Conservation (phyloP, 2,888 invertebrate genomes). For the Tipula lateralis region DNA sequence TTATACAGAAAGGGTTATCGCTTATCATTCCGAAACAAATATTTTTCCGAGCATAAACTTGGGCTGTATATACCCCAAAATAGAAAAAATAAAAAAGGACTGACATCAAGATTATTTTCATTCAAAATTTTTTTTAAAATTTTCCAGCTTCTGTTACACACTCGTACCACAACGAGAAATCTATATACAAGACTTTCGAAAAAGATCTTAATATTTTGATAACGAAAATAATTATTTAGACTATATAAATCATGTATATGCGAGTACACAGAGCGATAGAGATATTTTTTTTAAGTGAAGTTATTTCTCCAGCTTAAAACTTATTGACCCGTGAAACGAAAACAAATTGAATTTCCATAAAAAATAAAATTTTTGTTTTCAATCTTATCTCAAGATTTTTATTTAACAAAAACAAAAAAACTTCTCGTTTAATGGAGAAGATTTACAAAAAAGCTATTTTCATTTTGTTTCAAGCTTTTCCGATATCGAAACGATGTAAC, state of each 20-base stretch:
- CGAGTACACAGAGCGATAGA: neutral
- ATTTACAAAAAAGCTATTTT: neutral
- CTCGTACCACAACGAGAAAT: neutral
- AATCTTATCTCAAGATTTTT: slow-evolving; percentile 6
- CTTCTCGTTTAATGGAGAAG: neutral
- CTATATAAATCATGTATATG: neutral
- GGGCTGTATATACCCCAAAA: neutral
- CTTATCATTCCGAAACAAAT: neutral
- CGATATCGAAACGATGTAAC: neutral
- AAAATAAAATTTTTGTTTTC: neutral
- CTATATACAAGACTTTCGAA: neutral
- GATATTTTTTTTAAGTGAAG: neutral
- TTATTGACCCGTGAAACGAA: slow-evolving; percentile 19
- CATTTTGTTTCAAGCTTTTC: neutral
- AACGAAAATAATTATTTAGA: neutral
- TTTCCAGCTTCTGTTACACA: neutral
- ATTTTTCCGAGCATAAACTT: neutral
- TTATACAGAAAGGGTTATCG: neutral
- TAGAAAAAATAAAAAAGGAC: neutral
- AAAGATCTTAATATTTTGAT: neutral
- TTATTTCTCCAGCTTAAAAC: neutral
- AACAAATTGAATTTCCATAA: slow-evolving; percentile 24
- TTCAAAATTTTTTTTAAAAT: neutral
- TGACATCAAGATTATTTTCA: neutral
- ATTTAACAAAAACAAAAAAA: neutral